Evolutionary conservation across 2,797 vertebrate species (phyloP).

Genomic region (Steatocranus sp.): DNA sequence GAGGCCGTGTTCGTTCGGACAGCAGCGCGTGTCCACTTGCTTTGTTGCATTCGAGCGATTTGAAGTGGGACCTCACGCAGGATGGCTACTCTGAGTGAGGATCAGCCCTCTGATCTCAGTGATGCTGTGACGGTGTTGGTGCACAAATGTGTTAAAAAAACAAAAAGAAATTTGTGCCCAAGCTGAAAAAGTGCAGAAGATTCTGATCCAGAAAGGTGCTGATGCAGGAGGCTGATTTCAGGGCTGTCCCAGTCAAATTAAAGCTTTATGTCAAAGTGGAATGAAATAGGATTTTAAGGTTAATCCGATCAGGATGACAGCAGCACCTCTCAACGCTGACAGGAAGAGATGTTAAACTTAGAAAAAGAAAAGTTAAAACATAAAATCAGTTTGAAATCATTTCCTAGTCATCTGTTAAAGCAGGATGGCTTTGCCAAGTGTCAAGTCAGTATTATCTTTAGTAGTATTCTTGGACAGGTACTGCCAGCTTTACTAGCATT

Average conservation of each 20-base stretch:
- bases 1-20: constrained; percentile 32
- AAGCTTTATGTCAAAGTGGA: neutral
- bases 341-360: neutral
- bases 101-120: neutral
- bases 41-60: constrained; percentile 28
- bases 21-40: constrained; percentile 22
- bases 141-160: neutral
- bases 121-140: neutral
- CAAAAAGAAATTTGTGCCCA: neutral
- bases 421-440: neutral
- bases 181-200: neutral
- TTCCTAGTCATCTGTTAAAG: neutral
- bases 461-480: neutral
- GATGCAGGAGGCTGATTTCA: neutral
- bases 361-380: neutral
- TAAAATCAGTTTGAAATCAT: neutral
- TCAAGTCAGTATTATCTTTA: accelerated
- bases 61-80: neutral
- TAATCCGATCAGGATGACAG: neutral
- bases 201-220: neutral
- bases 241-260: neutral
- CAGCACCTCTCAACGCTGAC: neutral
- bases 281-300: neutral
- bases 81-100: neutral
- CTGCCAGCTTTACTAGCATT: neutral